Evolutionary conservation across 2,888 invertebrate genomes (phyloP), one percentile per base, ranked within the genome.

Genomic region (Drosophila limbata): DNA sequence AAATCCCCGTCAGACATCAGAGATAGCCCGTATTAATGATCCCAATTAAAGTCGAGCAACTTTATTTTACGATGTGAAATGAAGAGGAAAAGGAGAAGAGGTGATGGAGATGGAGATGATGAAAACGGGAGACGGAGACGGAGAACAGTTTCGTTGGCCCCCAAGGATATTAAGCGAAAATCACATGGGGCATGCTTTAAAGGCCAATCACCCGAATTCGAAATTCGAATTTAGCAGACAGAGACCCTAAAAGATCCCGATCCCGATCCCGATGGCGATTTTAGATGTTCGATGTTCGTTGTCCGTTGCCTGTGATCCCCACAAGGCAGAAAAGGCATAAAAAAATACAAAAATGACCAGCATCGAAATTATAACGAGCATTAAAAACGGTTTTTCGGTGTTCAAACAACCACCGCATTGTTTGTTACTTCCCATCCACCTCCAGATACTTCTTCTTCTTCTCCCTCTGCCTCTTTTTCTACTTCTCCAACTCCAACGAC

Each of bases 351-450:
- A 28, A 64, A 55, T 47, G 35, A 52, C 48, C 52, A 59, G 73
- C 61, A 64, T 47, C 52, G 59, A 80, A 88, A 75, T 81, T 85
- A 85, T 85, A 80, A 81, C 83, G 83, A 88, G 86, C 86, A 79
- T 79, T 79, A 83, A 75, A 73, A 83, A 85, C 81, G 64, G 76
- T 84, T 76, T 75, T 77, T 74, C 57, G 65, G 77, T 80, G 80
- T 84, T 77, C 84, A 80, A 87, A 84, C 83, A 64, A 72, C 67
- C 61, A 77, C 79, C 74, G 86, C 66, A 74, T 64, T 75, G 69
- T 73, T 64, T 75, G 65, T 73, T 77, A 40, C 45, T 55, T 42
- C 52, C 55, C 44, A 60, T 44, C 44, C 55, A 65, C 39, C 15
- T 6, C 39, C 25, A 1, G 21, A n/a, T n/a, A n/a, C n/a, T n/a